A percentile compares a stretch with the other conserved stretches of the same genome.
Evolutionary conservation across 2,113 vertebrate genomes (phyloP).

Genomic region (Asarcornis scutulata): DNA sequence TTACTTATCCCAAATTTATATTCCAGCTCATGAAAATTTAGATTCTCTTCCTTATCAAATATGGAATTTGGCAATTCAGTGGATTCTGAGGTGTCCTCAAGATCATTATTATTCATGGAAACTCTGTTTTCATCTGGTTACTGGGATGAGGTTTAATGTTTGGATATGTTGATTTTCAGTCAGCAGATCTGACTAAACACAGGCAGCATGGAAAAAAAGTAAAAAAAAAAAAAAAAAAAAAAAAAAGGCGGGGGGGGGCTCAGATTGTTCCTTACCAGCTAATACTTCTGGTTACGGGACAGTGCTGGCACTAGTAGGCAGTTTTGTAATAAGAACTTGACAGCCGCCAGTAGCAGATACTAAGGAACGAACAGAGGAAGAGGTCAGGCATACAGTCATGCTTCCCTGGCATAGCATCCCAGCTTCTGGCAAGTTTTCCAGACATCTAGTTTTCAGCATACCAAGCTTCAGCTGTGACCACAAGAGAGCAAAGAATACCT

Average conservation of each 20-base stretch:
- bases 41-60: slow-evolving; percentile 15
- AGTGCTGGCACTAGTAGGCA: slow-evolving; percentile 39
- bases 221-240: background rate
- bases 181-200: slow-evolving; percentile 52
- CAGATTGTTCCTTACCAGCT: slow-evolving; percentile 29
- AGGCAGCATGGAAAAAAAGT: background rate
- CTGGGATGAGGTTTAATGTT: slow-evolving; percentile 37
- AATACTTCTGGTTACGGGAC: slow-evolving; percentile 38
- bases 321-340: slow-evolving; percentile 69
- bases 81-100: slow-evolving; percentile 4
- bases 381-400: slow-evolving; percentile 72
- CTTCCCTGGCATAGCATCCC: slow-evolving; percentile 66
- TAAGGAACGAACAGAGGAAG: slow-evolving; percentile 55
- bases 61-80: background rate
- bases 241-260: background rate
- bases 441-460: slow-evolving; percentile 64
- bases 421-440: slow-evolving; percentile 69
- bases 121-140: slow-evolving; percentile 32
- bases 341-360: slow-evolving; percentile 63
- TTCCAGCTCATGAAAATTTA: slow-evolving; percentile 20
- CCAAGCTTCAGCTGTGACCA: slow-evolving; percentile 32
- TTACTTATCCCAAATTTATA: slow-evolving; percentile 10
- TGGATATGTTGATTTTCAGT: slow-evolving; percentile 30
- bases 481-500: slow-evolving; percentile 59
- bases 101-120: slow-evolving; percentile 42